phyloP scores from a whole-genome alignment of 2,797 vertebrate genomes.

The Danio tinwini region DNA sequence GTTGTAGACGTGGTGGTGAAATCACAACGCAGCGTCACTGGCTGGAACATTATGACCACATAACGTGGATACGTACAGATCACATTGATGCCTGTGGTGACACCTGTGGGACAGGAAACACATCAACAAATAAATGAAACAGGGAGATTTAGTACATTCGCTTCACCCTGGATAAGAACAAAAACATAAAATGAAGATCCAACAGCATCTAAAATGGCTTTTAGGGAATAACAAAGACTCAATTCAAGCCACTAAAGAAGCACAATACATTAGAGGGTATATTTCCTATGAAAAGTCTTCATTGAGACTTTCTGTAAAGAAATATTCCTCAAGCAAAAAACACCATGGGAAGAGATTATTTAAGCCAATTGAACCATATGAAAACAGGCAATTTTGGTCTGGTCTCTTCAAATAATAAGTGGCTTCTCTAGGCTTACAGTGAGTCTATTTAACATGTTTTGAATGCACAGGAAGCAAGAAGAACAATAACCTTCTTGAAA shows the following conservation, averaged over 20 bases:
- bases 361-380: neutral
- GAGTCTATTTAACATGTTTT: neutral
- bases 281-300: too few relatives aligned
- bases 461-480: conserved; percentile 1
- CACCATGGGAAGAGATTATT: too few relatives aligned
- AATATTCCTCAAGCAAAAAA: too few relatives aligned
- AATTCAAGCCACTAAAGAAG: too few relatives aligned
- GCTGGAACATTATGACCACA: conserved; percentile 89
- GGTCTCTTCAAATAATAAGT: neutral
- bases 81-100: conserved; percentile 76
- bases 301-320: too few relatives aligned
- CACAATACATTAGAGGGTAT: too few relatives aligned
- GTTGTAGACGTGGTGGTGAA: conserved; percentile 70
- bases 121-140: neutral
- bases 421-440: neutral
- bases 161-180: neutral
- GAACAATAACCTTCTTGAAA: neutral
- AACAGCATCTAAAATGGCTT: neutral
- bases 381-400: neutral
- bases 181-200: neutral
- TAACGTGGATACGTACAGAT: conserved; percentile 78
- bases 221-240: neutral
- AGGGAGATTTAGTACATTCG: neutral
- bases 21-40: conserved; percentile 82
- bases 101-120: conserved; percentile 64